Evolutionary conservation across 2,888 invertebrate genomes (phyloP).

Genomic region (Hirtodrosophila histrioides): DNA sequence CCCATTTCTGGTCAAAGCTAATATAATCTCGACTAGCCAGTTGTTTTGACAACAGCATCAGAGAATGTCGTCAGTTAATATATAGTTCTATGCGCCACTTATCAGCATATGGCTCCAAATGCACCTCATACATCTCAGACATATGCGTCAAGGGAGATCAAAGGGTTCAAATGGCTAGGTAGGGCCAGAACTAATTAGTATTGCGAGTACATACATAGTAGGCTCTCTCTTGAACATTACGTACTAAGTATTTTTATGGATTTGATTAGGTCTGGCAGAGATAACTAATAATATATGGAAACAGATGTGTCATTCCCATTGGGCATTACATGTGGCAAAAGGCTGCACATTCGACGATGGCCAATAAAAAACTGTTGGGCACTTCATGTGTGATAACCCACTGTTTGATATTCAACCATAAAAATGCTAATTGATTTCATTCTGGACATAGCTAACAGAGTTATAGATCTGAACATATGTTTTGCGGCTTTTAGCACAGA

Average conservation of each 20-base stretch:
- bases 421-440: constrained; percentile 17
- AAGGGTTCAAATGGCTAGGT: constrained; percentile 22
- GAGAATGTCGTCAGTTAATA: too few relatives aligned
- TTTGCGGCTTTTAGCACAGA: constrained; percentile 14
- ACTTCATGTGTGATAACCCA: background rate
- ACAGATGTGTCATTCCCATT: constrained; percentile 16
- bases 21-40: constrained; percentile 23
- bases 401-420: constrained; percentile 4
- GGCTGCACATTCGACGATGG: too few relatives aligned
- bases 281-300: constrained; percentile 11
- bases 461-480: constrained; percentile 23
- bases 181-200: too few relatives aligned
- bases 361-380: too few relatives aligned
- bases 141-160: constrained; percentile 4
- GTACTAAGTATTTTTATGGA: background rate
- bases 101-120: constrained; percentile 23
- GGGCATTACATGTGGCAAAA: constrained; percentile 17
- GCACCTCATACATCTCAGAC: constrained; percentile 6
- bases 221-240: too few relatives aligned
- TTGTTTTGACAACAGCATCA: background rate
- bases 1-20: constrained; percentile 42
- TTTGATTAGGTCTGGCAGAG: background rate
- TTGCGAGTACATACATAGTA: constrained; percentile 3
- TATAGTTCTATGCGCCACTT: background rate
- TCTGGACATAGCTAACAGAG: constrained; percentile 11